A percentile compares a stretch with the other conserved stretches of the same genome.
Evolutionary conservation across 2,113 vertebrate species (phyloP).

Genomic region (Engystomops pustulosus): DNA sequence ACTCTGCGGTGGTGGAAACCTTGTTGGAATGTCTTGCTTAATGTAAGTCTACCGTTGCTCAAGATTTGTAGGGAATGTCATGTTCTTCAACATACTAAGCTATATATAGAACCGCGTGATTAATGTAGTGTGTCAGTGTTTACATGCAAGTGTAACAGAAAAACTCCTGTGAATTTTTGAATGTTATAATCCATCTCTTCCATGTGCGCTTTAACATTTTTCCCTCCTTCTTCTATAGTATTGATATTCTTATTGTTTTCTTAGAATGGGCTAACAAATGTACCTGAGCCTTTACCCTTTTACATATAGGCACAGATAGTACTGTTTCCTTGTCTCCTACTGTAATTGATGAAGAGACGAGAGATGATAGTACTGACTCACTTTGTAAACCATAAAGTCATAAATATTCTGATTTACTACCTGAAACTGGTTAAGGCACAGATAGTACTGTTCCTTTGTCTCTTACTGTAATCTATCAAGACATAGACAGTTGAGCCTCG

Average conservation of each 20-base stretch:
- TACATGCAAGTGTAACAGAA: constrained; percentile 30
- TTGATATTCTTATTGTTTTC: neutral
- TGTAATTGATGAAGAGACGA: too few relatives aligned
- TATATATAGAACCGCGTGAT: constrained; percentile 20
- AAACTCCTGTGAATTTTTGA: neutral
- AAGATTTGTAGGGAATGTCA: constrained; percentile 28
- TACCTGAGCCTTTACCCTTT: too few relatives aligned
- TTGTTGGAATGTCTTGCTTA: constrained; percentile 46
- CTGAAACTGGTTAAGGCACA: too few relatives aligned
- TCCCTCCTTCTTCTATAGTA: neutral
- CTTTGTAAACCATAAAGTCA: too few relatives aligned
- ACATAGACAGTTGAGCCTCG: too few relatives aligned
- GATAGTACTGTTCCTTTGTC: too few relatives aligned
- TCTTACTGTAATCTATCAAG: too few relatives aligned
- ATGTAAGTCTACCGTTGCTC: constrained; percentile 32
- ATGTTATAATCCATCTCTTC: neutral
- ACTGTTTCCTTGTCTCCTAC: neutral
- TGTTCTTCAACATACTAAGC: constrained; percentile 21
- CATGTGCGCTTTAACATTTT: neutral
- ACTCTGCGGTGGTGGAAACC: constrained; percentile 32
- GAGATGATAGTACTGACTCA: too few relatives aligned
- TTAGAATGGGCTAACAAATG: too few relatives aligned
- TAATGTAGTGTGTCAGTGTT: constrained; percentile 16
- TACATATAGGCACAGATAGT: neutral
- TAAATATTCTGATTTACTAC: too few relatives aligned